phyloP scores from a whole-genome alignment of 1,140 invertebrate genomes.

The Leptinotarsa defecta region DNA sequence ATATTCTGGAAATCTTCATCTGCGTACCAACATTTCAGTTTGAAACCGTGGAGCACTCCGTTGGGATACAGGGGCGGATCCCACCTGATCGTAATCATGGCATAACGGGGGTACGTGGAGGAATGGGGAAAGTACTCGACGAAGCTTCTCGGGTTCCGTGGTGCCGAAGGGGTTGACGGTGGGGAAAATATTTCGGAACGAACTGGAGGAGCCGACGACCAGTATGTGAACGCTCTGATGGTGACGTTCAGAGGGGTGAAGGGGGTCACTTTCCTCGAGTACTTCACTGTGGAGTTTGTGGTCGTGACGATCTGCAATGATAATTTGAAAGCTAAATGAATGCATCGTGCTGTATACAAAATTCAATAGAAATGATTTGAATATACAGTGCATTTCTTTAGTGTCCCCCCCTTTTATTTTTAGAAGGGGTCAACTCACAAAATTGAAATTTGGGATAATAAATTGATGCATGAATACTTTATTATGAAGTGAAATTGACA shows the following conservation, averaged over 20 bases:
- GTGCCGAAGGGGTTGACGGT: slow-evolving; percentile 72
- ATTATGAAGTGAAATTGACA: too few species aligned
- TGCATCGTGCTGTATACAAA: too few species aligned
- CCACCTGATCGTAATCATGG: slow-evolving; percentile 75
- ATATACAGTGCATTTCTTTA: too few species aligned
- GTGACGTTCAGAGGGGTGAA: slow-evolving; percentile 72
- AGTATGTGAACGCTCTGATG: slow-evolving; percentile 81
- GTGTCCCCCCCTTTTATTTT: too few species aligned
- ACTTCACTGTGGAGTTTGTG: slow-evolving; percentile 57
- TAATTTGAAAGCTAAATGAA: too few species aligned
- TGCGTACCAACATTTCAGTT: slow-evolving; percentile 69
- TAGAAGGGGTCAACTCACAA: too few species aligned
- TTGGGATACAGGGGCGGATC: slow-evolving; percentile 71
- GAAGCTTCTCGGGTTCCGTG: slow-evolving; percentile 71
- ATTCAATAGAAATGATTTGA: too few species aligned
- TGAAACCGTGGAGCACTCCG: slow-evolving; percentile 75
- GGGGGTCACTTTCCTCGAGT: slow-evolving; percentile 63
- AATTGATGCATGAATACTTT: too few species aligned
- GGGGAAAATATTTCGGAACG: slow-evolving; percentile 67
- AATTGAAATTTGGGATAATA: too few species aligned
- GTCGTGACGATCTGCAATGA: slow-evolving; percentile 49
- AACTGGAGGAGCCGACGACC: slow-evolving; percentile 73
- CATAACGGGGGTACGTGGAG: slow-evolving; percentile 55
- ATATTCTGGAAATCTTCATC: slow-evolving; percentile 48
- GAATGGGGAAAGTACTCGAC: slow-evolving; percentile 59